Conservation (phyloP, 37 sponge, comb jelly and placozoan species). For the Bolinopsis microptera region DNA sequence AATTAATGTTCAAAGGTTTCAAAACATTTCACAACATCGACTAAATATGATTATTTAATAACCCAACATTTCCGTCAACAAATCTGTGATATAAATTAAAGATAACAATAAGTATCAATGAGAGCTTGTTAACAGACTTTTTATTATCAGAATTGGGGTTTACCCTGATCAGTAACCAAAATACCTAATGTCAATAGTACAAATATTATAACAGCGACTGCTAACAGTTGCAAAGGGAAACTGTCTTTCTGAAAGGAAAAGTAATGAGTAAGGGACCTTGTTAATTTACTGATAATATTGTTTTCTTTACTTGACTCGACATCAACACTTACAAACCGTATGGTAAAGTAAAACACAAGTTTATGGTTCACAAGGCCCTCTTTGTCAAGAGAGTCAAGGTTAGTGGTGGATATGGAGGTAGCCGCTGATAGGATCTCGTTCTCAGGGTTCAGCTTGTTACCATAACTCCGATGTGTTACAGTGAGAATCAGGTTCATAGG, state of each 20-base stretch:
- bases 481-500: neutral
- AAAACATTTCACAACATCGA: too few species aligned
- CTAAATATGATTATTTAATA: too few species aligned
- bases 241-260: neutral
- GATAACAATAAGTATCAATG: too few species aligned
- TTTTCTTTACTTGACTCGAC: neutral
- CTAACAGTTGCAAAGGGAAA: neutral
- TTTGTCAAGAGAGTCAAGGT: neutral
- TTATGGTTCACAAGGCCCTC: neutral
- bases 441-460: neutral
- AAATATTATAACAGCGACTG: neutral
- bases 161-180: neutral
- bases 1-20: too few species aligned
- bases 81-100: too few species aligned
- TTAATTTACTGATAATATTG: neutral
- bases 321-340: neutral
- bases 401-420: neutral
- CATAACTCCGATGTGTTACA: neutral
- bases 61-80: too few species aligned
- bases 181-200: neutral
- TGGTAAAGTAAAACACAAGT: neutral
- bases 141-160: neutral
- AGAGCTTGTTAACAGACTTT: too few species aligned
- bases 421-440: neutral
- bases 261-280: neutral